Evolutionary conservation across 1,140 invertebrate species (phyloP), one percentile per base, ranked within the genome.

Genomic region (Scaptomyza graminum): DNA sequence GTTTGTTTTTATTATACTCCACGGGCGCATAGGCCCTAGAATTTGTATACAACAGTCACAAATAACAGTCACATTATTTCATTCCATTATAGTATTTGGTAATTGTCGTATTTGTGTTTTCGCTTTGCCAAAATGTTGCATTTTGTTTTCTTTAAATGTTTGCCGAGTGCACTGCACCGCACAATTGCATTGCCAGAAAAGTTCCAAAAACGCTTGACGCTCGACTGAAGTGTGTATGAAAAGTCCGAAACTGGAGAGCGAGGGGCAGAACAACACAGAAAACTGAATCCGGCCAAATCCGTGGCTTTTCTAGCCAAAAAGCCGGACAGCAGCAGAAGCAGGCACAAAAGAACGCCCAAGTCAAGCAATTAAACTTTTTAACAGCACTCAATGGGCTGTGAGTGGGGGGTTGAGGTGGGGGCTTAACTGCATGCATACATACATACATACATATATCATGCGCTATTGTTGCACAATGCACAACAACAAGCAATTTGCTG

Each of bases 311-410:
- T 22, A 22, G 18, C 18, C 18, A 18, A 18, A 18, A 1, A 18
- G 18, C 18, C 18, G 18, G 18, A 18, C 18, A 47, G 31, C 46
- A 49, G 50, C 28, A 47, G 31, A 41, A 49, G 50, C 28, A 54
- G 52, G 56, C 52, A 67, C 57, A 76, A 50, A 43, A 41, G 37
- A 11, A 59, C 62, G 12, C 54, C 69, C 74, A 82, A 82, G 79
- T 61, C 74, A 66, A 74, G 76, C 78, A 81, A 81, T 81, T 81
- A 81, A 81, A 82, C 74, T 82, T 77, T 82, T 69, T 28, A 54
- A 66, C 62, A 59, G 47, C 68, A 52, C 47, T 71, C 47, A 25
- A 46, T 54, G 59, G 52, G 15, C 37, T 5, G 9, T 8, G 18
- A 39, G n/a, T 12, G 34, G n/a, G 6, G 11, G 4, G n/a, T 4